These are phyloP conservation scores for Oxytorus armatus DNA, from an alignment of 2,888 invertebrate genomes.

Conservation along the genomic window DNA sequence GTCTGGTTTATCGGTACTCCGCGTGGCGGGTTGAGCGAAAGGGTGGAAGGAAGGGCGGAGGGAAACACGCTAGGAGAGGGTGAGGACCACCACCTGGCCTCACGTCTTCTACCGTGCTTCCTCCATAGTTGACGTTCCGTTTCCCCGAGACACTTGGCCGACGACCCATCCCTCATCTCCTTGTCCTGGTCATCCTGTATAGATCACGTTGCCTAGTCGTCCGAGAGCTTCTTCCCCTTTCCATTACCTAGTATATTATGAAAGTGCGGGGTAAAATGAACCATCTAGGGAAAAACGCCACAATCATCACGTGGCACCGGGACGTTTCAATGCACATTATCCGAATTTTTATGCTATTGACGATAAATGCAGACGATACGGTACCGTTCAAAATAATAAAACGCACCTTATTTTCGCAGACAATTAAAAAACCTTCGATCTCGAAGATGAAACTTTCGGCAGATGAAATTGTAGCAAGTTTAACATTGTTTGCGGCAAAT, in stretches of 20 bases:
- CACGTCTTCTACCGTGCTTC: conserved; percentile 79
- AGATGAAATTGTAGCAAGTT: not conserved
- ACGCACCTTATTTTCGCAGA: not conserved
- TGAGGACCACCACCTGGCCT: conserved; percentile 71
- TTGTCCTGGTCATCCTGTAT: conserved; percentile 76
- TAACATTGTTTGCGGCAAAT: not conserved
- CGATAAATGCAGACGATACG: not conserved
- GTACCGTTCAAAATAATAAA: not conserved
- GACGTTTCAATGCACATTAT: not conserved
- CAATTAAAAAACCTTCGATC: not conserved
- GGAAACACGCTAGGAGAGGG: conserved; percentile 29
- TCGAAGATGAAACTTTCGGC: not conserved
- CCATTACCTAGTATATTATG: not conserved
- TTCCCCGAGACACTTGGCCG: conserved; percentile 82
- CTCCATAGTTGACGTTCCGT: conserved; percentile 78
- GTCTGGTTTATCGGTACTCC: conserved; percentile 73
- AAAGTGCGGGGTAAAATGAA: conserved; percentile 36
- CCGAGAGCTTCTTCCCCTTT: conserved; percentile 46
- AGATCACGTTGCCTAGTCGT: conserved; percentile 48
- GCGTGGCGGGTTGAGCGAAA: conserved; percentile 78
- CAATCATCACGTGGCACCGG: not conserved
- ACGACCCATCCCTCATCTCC: conserved; percentile 83
- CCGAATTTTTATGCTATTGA: not conserved
- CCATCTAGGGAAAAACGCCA: not conserved
- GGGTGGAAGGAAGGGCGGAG: conserved; percentile 37